Percentiles rank a stretch among this genome's conserved stretches.
Evolutionary conservation across 2,113 vertebrate genomes (phyloP).

Genomic region (Phrynocephalus versicolor): DNA sequence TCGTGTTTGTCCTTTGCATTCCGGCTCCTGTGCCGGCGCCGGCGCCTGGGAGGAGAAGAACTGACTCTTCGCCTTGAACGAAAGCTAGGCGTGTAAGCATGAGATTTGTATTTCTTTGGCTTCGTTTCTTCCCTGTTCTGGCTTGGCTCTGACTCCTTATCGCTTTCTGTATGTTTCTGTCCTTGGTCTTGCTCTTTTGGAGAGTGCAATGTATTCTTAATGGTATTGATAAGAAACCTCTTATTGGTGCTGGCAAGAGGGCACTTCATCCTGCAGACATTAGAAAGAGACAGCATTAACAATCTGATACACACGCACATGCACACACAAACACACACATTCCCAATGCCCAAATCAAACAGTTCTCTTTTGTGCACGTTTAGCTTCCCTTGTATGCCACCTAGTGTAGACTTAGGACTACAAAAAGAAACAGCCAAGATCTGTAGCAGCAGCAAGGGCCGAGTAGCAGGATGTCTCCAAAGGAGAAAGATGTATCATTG

Average conservation of each 20-base stretch:
- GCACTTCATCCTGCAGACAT: slow-evolving; percentile 90
- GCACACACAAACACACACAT: neutral
- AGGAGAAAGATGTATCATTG: neutral
- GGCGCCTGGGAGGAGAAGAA: slow-evolving; percentile 71
- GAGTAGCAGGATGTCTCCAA: neutral
- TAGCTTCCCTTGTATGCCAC: slow-evolving; percentile 80
- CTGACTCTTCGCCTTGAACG: slow-evolving; percentile 62
- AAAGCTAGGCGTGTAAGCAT: slow-evolving; percentile 71
- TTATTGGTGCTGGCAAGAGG: slow-evolving; percentile 93
- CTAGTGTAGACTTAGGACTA: slow-evolving; percentile 79
- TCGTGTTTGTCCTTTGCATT: slow-evolving; percentile 69
- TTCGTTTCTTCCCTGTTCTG: slow-evolving; percentile 72
- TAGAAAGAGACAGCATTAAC: slow-evolving; percentile 34
- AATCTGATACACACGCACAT: neutral
- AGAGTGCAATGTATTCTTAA: slow-evolving; percentile 85
- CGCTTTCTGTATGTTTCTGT: slow-evolving; percentile 66
- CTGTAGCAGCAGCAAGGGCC: neutral
- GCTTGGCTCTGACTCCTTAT: slow-evolving; percentile 65
- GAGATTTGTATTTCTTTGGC: slow-evolving; percentile 70
- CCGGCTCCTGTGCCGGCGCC: slow-evolving; percentile 52
- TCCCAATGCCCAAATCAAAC: slow-evolving; percentile 14
- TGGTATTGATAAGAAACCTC: slow-evolving; percentile 94
- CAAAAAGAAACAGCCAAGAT: slow-evolving; percentile 45
- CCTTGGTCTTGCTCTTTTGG: slow-evolving; percentile 78
- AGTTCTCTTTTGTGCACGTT: slow-evolving; percentile 46